phyloP scores from a whole-genome alignment of 1,140 invertebrate genomes.

The Drosophila teissieri region DNA sequence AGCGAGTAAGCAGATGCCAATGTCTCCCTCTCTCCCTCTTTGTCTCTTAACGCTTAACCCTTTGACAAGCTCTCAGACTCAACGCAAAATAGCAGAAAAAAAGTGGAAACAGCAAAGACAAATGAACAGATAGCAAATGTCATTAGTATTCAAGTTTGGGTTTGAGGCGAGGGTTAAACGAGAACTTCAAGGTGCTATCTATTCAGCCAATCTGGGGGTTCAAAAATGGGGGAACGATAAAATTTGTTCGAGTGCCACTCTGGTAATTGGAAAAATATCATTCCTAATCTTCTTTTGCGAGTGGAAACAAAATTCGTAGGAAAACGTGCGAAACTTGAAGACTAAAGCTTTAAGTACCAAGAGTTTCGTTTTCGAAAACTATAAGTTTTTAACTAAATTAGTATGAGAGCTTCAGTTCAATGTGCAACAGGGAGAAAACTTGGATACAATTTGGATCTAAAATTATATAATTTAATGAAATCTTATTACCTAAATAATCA shows the following conservation, averaged over 20 bases:
- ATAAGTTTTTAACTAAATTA: not conserved
- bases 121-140: slow-evolving; percentile 62
- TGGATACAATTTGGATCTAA: not conserved
- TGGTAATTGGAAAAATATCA: not conserved
- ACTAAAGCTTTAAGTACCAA: too few relatives aligned
- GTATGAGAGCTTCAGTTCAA: too few relatives aligned
- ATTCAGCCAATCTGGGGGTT: slow-evolving; percentile 28
- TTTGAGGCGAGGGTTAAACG: slow-evolving; percentile 27
- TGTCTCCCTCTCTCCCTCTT: slow-evolving; percentile 13
- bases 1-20: slow-evolving; percentile 52
- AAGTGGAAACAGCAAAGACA: slow-evolving; percentile 39
- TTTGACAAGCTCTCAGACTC: slow-evolving; percentile 50
- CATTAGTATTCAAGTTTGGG: slow-evolving; percentile 63
- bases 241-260: not conserved
- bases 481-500: not conserved
- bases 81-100: slow-evolving; percentile 3
- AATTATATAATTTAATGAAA: not conserved
- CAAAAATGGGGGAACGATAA: not conserved
- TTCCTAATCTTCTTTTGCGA: not conserved
- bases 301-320: not conserved
- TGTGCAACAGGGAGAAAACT: too few relatives aligned
- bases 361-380: too few relatives aligned
- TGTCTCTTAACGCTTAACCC: slow-evolving; percentile 41
- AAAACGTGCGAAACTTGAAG: not conserved
- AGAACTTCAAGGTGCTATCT: slow-evolving; percentile 27